A percentile compares a stretch with the other conserved stretches of the same genome.
These are phyloP conservation scores for Nycticryphes semicollaris DNA, from an alignment of 2,113 vertebrate genomes.

Conservation along the genomic window DNA sequence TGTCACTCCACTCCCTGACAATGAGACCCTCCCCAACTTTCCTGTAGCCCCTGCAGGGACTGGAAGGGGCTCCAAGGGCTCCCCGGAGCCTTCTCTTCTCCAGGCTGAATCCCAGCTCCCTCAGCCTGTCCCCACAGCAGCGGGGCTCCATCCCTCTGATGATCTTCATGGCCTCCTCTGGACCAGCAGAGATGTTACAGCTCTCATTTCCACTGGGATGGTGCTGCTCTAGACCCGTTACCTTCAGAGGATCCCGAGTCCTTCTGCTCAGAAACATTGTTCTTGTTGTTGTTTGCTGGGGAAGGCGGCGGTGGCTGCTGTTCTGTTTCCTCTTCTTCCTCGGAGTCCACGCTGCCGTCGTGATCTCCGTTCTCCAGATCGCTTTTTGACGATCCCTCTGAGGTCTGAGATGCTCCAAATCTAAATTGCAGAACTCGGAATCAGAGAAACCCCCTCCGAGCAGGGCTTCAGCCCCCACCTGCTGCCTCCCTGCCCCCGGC, in stretches of 20 bases:
- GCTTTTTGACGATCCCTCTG: constrained; percentile 79
- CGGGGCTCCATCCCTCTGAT: too few species aligned
- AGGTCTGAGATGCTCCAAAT: constrained; percentile 84
- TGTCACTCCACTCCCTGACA: too few species aligned
- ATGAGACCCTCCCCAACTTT: too few species aligned
- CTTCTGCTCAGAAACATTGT: background rate
- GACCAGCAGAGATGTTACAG: background rate
- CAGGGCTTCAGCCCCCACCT: background rate
- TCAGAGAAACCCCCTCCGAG: background rate
- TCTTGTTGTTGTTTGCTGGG: constrained; percentile 45
- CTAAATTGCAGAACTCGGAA: constrained; percentile 31
- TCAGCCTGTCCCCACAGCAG: too few species aligned
- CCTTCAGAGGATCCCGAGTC: constrained; percentile 22
- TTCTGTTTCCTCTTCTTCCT: constrained; percentile 63
- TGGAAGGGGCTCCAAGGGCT: too few species aligned
- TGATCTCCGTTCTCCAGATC: constrained; percentile 80
- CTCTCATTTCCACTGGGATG: accelerated
- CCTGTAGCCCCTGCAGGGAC: too few species aligned
- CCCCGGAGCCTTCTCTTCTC: too few species aligned
- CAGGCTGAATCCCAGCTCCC: too few species aligned
- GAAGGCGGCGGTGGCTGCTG: background rate
- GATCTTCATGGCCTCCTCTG: too few species aligned
- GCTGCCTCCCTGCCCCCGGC: background rate
- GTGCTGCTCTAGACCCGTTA: background rate
- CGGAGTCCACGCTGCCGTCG: constrained; percentile 71